Percentiles rank a stretch among this genome's conserved stretches.
These are phyloP conservation scores for Girardia tigrina DNA, from an alignment of 2,888 invertebrate genomes.

Conservation along the genomic window DNA sequence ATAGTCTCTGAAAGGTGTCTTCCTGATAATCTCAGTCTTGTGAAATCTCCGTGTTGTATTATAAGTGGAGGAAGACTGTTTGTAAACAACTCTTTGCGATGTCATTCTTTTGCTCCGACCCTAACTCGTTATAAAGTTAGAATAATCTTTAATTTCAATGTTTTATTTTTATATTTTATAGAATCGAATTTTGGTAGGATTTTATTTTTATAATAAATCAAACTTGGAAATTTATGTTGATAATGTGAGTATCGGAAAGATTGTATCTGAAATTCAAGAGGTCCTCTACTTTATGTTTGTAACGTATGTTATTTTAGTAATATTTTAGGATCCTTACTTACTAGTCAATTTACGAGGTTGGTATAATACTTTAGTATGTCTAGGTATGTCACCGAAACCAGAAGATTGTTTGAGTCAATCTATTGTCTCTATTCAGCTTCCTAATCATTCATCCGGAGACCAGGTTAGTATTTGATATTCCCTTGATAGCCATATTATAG, in stretches of 20 bases:
- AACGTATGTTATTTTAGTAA: too few species aligned
- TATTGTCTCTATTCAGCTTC: not conserved
- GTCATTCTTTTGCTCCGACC: slow-evolving; percentile 37
- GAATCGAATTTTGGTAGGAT: not conserved
- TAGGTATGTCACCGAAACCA: not conserved
- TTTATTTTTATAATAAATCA: not conserved
- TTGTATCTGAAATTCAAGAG: not conserved
- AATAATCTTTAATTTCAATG: not conserved
- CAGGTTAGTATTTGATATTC: not conserved
- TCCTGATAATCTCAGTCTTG: not conserved
- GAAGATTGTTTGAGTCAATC: not conserved
- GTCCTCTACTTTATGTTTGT: not conserved
- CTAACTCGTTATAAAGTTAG: not conserved
- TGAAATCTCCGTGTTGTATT: slow-evolving; percentile 56
- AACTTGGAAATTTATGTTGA: not conserved
- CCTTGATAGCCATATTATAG: too few species aligned
- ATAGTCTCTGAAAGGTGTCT: not conserved
- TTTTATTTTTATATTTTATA: not conserved
- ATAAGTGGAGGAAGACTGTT: not conserved
- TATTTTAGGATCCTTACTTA: not conserved
- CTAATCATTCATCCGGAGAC: not conserved
- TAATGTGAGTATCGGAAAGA: not conserved
- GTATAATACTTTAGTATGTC: not conserved
- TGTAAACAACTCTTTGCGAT: slow-evolving; percentile 40
- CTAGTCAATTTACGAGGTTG: slow-evolving; percentile 1